A percentile compares a stretch with the other conserved stretches of the same genome.
These are phyloP conservation scores for Diadophis punctatus DNA, from an alignment of 2,113 vertebrate species.

Conservation along the genomic window DNA sequence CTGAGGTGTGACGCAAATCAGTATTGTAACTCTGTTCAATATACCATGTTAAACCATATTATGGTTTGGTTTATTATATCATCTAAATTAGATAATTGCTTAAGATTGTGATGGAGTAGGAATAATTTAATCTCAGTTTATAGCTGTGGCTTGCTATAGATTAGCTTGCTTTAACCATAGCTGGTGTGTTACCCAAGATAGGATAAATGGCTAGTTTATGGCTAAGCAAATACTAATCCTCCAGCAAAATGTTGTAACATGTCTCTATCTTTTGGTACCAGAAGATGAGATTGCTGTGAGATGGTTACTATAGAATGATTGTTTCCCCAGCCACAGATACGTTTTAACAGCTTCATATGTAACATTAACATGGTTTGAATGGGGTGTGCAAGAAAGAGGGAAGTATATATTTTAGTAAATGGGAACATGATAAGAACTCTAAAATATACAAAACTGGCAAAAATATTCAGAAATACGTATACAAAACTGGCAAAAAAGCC, in stretches of 20 bases:
- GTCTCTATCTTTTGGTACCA: not conserved
- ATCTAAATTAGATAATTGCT: not conserved
- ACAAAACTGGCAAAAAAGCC: not conserved
- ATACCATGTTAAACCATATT: not conserved
- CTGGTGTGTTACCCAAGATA: not conserved
- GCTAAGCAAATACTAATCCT: not conserved
- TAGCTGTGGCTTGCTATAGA: not conserved
- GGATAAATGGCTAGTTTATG: not conserved
- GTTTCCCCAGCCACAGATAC: not conserved
- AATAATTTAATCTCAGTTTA: not conserved
- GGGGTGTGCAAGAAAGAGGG: not conserved
- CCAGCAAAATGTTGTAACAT: not conserved
- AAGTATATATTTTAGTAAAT: not conserved
- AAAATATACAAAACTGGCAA: not conserved
- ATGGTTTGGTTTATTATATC: not conserved
- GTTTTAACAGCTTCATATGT: not conserved
- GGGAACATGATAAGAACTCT: not conserved
- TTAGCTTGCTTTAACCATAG: not conserved
- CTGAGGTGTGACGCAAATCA: not conserved
- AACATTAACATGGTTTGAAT: not conserved
- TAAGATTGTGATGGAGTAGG: not conserved
- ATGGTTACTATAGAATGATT: not conserved
- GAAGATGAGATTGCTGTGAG: not conserved
- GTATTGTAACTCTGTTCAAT: not conserved
- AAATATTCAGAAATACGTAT: no score